phyloP scores from a whole-genome alignment of 2,113 vertebrate genomes.

The Rhinogobius similis region DNA sequence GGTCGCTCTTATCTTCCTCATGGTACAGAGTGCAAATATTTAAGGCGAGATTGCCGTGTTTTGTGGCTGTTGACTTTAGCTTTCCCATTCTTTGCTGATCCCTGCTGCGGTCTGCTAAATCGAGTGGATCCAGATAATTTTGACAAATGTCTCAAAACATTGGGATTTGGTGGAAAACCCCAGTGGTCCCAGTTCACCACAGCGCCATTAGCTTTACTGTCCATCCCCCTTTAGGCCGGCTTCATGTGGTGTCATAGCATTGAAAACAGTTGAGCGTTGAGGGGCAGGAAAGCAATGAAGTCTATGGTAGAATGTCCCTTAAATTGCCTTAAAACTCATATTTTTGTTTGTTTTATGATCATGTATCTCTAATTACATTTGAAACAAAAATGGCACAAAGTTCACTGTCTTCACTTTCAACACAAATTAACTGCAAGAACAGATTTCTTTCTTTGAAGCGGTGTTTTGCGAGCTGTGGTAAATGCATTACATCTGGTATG shows the following conservation, averaged over 20 bases:
- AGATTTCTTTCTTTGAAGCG: too few relatives aligned
- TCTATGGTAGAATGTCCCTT: too few relatives aligned
- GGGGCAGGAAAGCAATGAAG: too few relatives aligned
- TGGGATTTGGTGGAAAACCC: neutral
- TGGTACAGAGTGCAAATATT: neutral
- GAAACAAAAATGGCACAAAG: too few relatives aligned
- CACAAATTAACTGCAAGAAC: too few relatives aligned
- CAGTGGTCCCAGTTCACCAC: neutral
- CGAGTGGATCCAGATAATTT: neutral
- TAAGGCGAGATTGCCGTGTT: neutral
- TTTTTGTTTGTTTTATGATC: too few relatives aligned
- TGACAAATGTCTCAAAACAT: neutral
- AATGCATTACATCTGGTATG: too few relatives aligned
- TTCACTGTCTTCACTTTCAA: too few relatives aligned
- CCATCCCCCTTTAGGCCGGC: neutral
- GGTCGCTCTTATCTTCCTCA: neutral
- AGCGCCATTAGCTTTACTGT: neutral
- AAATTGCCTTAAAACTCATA: too few relatives aligned
- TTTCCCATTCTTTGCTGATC: neutral
- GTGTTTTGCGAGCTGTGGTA: too few relatives aligned
- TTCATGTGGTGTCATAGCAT: neutral
- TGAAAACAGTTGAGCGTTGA: too few relatives aligned
- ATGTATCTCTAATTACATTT: too few relatives aligned
- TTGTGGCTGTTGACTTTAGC: conserved; percentile 2
- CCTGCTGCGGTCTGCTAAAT: neutral